Conservation (phyloP, 2,797 vertebrate genomes). For the Podargus strigoides region DNA sequence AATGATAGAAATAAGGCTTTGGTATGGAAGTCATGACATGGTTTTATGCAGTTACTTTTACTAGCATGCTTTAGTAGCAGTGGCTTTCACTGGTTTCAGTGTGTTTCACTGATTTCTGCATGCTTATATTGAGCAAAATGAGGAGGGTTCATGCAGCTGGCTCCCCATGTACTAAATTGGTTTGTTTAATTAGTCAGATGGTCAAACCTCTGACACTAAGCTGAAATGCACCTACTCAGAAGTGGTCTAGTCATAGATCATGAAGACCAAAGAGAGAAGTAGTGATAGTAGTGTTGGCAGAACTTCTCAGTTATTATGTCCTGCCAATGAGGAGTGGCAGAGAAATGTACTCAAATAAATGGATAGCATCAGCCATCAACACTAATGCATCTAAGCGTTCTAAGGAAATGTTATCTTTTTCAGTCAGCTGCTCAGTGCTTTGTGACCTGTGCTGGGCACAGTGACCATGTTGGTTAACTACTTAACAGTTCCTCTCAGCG, state of each 20-base stretch:
- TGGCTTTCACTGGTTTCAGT: background rate
- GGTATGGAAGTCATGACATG: background rate
- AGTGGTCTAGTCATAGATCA: background rate
- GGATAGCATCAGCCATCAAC: background rate
- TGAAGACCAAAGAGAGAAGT: background rate
- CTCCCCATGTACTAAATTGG: background rate
- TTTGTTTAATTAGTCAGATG: background rate
- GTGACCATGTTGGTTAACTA: background rate
- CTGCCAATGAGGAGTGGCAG: background rate
- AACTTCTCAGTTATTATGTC: background rate
- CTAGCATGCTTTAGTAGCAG: background rate
- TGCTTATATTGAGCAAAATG: background rate
- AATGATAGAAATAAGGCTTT: background rate
- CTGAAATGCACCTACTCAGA: background rate
- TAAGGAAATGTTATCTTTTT: background rate
- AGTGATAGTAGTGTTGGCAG: background rate
- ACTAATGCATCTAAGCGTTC: background rate
- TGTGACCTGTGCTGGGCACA: background rate
- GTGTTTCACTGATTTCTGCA: background rate
- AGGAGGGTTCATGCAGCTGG: background rate
- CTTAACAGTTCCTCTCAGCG: background rate
- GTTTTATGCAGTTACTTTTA: background rate
- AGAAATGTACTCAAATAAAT: background rate
- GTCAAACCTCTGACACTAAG: background rate
- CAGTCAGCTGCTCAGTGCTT: background rate